Conservation (phyloP, 2,888 invertebrate genomes). For the Dione juno region DNA sequence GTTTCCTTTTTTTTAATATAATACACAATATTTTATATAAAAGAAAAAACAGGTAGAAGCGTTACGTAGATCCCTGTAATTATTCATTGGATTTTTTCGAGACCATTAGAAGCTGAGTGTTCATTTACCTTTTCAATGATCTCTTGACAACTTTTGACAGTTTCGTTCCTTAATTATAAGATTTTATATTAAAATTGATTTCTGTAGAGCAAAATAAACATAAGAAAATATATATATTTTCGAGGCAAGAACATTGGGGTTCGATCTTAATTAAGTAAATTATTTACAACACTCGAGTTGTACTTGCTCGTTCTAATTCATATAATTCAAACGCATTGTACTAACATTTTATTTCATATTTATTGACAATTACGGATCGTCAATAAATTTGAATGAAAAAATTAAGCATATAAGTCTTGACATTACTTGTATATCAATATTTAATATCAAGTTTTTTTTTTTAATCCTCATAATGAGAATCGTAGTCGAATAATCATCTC, state of each 20-base stretch:
- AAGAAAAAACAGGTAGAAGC: neutral
- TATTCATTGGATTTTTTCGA: constrained; percentile 23
- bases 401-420: neutral
- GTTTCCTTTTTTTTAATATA: neutral
- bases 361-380: neutral
- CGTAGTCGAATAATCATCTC: no score
- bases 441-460: no score
- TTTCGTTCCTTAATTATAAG: constrained; percentile 21
- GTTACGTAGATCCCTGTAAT: neutral
- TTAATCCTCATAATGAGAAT: no score
- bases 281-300: neutral
- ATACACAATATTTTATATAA: neutral
- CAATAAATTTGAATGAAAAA: neutral
- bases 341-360: neutral
- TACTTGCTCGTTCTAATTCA: neutral
- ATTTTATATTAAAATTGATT: constrained; percentile 16
- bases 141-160: constrained; percentile 29
- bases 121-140: constrained; percentile 25
- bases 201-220: constrained; percentile 10
- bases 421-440: no score
- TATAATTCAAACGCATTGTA: neutral
- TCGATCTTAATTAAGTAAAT: constrained; percentile 1
- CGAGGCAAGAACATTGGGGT: neutral
- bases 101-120: constrained; percentile 22
- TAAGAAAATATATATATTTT: constrained; percentile 18